phyloP scores from a whole-genome alignment of 23 tunicate genomes.

The Trididemnum clinides region DNA sequence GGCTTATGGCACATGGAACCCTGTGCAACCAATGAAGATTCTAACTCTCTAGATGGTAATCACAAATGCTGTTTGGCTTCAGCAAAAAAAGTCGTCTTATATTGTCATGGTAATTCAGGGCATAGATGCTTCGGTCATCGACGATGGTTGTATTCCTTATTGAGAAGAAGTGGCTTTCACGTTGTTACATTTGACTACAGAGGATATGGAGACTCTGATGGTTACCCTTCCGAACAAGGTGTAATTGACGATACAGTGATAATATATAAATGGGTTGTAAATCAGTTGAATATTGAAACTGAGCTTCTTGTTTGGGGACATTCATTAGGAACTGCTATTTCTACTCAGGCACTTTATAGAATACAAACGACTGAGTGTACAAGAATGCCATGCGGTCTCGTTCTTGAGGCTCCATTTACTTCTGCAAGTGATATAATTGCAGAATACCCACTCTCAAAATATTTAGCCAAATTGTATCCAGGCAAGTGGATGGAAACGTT shows the following conservation, averaged over 20 bases:
- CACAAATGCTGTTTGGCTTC: neutral
- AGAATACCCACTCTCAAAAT: slow-evolving; percentile 54
- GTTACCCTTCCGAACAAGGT: slow-evolving; percentile 65
- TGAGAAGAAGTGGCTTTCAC: slow-evolving; percentile 47
- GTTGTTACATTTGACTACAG: slow-evolving; percentile 85
- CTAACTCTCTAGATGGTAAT: neutral
- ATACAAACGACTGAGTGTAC: slow-evolving; percentile 14
- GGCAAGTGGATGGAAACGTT: neutral
- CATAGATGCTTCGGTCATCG: slow-evolving; percentile 79
- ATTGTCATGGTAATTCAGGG: slow-evolving; percentile 85
- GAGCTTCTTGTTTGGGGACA: slow-evolving; percentile 82
- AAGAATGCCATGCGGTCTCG: slow-evolving; percentile 48
- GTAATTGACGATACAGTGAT: slow-evolving; percentile 48
- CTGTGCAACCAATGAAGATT: neutral
- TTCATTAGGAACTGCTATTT: slow-evolving; percentile 71
- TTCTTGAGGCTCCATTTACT: slow-evolving; percentile 80
- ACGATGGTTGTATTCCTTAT: slow-evolving; percentile 12
- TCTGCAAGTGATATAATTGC: slow-evolving; percentile 38
- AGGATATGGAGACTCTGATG: slow-evolving; percentile 92
- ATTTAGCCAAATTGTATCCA: slow-evolving; percentile 39
- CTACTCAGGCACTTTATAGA: slow-evolving; percentile 55
- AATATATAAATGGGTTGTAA: slow-evolving; percentile 49
- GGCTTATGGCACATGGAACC: slow-evolving; percentile 86
- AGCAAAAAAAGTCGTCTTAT: slow-evolving; percentile 64
- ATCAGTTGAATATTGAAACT: slow-evolving; percentile 15